phyloP scores from a whole-genome alignment of 2,888 invertebrate species.

The Drosophila siamana region DNA sequence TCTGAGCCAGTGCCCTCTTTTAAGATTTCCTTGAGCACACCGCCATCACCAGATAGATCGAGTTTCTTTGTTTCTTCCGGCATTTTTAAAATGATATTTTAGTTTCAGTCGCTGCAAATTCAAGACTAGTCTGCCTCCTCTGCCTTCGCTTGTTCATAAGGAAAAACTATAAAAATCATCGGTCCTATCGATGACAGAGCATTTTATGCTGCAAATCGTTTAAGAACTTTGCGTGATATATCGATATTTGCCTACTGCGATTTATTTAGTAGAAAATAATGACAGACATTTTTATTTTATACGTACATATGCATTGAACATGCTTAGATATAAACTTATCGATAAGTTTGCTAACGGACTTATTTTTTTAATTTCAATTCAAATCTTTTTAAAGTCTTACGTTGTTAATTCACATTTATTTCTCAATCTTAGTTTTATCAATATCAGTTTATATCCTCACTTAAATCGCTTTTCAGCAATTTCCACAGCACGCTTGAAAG shows the following conservation, averaged over 20 bases:
- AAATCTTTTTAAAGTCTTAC: too few species aligned
- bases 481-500: not conserved
- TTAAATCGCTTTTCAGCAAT: not conserved
- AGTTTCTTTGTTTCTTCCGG: constrained; percentile 70
- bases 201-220: not conserved
- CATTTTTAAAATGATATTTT: constrained; percentile 55
- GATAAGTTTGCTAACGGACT: too few species aligned
- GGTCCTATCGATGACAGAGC: constrained; percentile 13
- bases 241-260: constrained; percentile 16
- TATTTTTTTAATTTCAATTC: too few species aligned
- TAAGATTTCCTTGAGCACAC: constrained; percentile 83
- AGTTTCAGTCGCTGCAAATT: constrained; percentile 19
- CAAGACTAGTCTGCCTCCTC: constrained; percentile 33
- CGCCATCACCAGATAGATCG: constrained; percentile 83
- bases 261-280: not conserved
- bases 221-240: constrained; percentile 3
- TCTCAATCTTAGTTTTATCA: too few species aligned
- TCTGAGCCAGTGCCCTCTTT: constrained; percentile 91
- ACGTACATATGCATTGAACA: too few species aligned
- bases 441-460: too few species aligned
- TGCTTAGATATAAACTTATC: too few species aligned
- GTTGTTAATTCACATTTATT: too few species aligned
- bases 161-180: constrained; percentile 26
- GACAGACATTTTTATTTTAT: too few species aligned
- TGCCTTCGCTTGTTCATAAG: constrained; percentile 10